These are phyloP conservation scores for Hipparchia semele DNA, from an alignment of 2,888 invertebrate genomes.

Conservation along the genomic window DNA sequence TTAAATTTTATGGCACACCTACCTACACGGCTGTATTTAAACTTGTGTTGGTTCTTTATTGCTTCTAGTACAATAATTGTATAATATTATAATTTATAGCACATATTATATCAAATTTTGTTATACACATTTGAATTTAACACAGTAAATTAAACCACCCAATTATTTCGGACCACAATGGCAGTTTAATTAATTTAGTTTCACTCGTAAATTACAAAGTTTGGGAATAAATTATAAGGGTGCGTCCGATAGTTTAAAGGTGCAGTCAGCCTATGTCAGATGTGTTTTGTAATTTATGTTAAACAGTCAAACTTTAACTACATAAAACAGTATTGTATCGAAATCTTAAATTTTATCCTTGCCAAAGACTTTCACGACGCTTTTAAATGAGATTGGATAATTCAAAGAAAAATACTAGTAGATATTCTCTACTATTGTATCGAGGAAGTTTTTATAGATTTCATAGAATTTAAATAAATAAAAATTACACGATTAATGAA, in stretches of 20 bases:
- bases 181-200: conserved; percentile 16
- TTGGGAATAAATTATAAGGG: conserved; percentile 11
- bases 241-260: not conserved
- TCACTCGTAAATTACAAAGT: conserved; percentile 13
- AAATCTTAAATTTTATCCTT: too few relatives aligned
- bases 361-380: too few relatives aligned
- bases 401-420: too few relatives aligned
- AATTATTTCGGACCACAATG: conserved; percentile 2
- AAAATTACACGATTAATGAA: too few relatives aligned
- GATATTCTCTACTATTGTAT: too few relatives aligned
- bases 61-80: not conserved
- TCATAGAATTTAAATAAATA: too few relatives aligned
- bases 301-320: too few relatives aligned
- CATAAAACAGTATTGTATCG: too few relatives aligned
- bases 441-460: too few relatives aligned
- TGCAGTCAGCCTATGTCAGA: not conserved
- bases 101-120: not conserved
- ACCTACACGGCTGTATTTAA: too few relatives aligned
- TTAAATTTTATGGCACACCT: not conserved
- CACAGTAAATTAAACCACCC: conserved; percentile 12
- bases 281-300: not conserved
- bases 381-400: too few relatives aligned
- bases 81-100: not conserved
- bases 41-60: not conserved
- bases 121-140: not conserved